A percentile compares a stretch with the other conserved stretches of the same genome.
Conservation (phyloP, 1,140 invertebrate genomes). For the Cyrtorhinus lividipennis region DNA sequence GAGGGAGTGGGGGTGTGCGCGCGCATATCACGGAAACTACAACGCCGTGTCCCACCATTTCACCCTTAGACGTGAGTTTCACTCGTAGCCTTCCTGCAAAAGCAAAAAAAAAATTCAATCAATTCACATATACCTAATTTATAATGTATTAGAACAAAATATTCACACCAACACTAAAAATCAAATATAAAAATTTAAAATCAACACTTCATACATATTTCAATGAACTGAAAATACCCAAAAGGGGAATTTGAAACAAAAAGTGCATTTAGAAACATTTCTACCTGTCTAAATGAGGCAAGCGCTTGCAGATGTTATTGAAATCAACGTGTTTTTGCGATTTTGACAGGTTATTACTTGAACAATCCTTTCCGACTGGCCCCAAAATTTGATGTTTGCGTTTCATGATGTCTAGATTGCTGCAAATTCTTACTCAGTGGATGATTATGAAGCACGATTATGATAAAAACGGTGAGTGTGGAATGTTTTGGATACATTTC, state of each 20-base stretch:
- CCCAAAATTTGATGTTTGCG: no score
- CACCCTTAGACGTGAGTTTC: slow-evolving; percentile 25
- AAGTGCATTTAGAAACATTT: neutral
- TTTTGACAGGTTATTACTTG: no score
- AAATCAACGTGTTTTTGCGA: no score
- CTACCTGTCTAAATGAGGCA: neutral
- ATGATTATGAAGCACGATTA: no score
- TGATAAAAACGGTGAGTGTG: no score
- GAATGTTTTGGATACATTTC: no score
- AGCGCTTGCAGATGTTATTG: neutral
- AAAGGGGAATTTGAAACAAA: neutral
- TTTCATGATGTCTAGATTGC: no score
- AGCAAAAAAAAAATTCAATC: slow-evolving; percentile 14
- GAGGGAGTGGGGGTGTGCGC: no score
- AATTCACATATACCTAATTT: neutral
- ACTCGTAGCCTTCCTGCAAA: slow-evolving; percentile 27
- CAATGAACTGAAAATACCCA: neutral
- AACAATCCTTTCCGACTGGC: no score
- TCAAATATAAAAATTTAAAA: no score
- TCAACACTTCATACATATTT: neutral
- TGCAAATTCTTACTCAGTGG: no score
- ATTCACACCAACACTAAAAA: neutral
- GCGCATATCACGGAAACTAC: no score
- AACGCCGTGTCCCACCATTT: neutral
- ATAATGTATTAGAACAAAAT: neutral